These are phyloP conservation scores for Drosophila neonasuta DNA, from an alignment of 2,888 invertebrate species.

Conservation along the genomic window DNA sequence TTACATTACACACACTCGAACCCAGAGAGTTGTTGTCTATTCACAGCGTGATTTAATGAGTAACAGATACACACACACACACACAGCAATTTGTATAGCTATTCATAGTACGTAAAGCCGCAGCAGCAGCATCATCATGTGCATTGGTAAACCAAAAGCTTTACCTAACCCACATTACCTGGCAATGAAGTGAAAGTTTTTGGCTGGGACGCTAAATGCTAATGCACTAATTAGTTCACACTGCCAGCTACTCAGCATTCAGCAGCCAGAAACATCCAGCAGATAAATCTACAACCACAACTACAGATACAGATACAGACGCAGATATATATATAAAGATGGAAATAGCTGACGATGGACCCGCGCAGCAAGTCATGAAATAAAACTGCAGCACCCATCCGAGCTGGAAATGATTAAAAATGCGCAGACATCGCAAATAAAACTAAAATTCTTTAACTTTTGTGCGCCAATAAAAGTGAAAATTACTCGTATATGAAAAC, in stretches of 20 bases:
- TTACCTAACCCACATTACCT: slow-evolving; percentile 52
- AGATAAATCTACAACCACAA: slow-evolving; percentile 11
- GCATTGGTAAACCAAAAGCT: slow-evolving; percentile 25
- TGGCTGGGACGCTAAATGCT: slow-evolving; percentile 49
- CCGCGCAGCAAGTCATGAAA: slow-evolving; percentile 34
- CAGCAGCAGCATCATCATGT: slow-evolving; percentile 26
- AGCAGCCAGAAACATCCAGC: slow-evolving; percentile 28
- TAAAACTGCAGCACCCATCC: slow-evolving; percentile 14
- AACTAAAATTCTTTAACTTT: slow-evolving; percentile 41
- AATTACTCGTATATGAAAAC: slow-evolving; percentile 49
- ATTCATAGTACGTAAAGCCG: slow-evolving; percentile 16
- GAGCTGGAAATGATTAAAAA: slow-evolving; percentile 61
- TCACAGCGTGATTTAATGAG: slow-evolving; percentile 49
- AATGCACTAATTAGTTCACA: slow-evolving; percentile 69
- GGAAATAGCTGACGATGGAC: slow-evolving; percentile 16
- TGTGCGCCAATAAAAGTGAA: slow-evolving; percentile 62
- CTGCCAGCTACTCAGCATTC: slow-evolving; percentile 39
- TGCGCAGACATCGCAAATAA: slow-evolving; percentile 62
- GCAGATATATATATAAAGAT: not conserved
- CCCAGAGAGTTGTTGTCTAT: not conserved
- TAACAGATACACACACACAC: slow-evolving; percentile 29
- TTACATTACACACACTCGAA: slow-evolving; percentile 31
- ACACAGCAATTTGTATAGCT: not conserved
- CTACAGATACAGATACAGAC: not conserved
- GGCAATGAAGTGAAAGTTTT: slow-evolving; percentile 49